Evolutionary conservation across 1,140 invertebrate genomes (phyloP).

Genomic region (Platyscapa corneri): DNA sequence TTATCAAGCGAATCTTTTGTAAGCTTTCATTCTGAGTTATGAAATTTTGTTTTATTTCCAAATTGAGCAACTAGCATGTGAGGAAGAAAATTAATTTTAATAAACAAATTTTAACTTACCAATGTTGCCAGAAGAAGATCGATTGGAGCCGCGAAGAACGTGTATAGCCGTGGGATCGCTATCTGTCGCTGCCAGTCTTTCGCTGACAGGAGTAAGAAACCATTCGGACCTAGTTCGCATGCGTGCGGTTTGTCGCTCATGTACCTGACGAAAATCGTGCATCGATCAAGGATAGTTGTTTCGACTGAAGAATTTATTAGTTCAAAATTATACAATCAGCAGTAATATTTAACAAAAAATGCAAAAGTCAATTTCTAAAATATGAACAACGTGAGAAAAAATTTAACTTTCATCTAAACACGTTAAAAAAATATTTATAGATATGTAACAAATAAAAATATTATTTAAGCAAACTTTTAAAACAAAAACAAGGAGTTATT

Average conservation of each 20-base stretch:
- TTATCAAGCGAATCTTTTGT: not conserved
- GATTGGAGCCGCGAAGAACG: conserved; percentile 72
- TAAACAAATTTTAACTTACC: conserved; percentile 67
- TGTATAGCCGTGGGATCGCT: conserved; percentile 73
- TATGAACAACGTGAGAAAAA: not conserved
- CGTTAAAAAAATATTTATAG: not conserved
- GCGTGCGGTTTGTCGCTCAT: conserved; percentile 93
- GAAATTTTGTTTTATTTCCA: not conserved
- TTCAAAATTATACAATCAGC: conserved; percentile 35
- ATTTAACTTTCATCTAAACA: not conserved
- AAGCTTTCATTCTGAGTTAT: not conserved
- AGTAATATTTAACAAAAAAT: conserved; percentile 8
- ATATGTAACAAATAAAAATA: not conserved
- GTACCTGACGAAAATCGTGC: conserved; percentile 79
- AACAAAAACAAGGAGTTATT: not conserved
- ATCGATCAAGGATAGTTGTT: conserved; percentile 46
- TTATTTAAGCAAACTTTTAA: not conserved
- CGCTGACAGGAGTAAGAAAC: conserved; percentile 87
- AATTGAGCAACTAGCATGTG: too few relatives aligned
- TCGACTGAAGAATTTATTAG: conserved; percentile 35
- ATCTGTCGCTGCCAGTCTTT: conserved; percentile 69
- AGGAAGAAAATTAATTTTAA: not conserved
- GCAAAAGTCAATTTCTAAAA: conserved; percentile 8
- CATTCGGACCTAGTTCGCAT: conserved; percentile 96
- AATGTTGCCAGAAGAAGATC: conserved; percentile 73